phyloP scores from a whole-genome alignment of 1,140 invertebrate species.

The Penaeus indicus region DNA sequence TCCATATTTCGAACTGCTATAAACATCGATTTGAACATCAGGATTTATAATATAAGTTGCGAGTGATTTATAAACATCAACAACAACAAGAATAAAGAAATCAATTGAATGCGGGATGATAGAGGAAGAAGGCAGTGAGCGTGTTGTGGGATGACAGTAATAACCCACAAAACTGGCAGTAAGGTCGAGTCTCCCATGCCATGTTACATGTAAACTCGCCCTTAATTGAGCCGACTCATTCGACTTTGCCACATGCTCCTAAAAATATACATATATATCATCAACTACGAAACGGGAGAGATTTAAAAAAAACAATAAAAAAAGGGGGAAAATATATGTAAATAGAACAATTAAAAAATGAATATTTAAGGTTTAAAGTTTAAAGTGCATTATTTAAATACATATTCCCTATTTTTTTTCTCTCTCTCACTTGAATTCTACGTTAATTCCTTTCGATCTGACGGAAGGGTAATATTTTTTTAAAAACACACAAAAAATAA shows the following conservation, averaged over 20 bases:
- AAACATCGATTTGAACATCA: slow-evolving; percentile 52
- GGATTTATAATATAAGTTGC: slow-evolving; percentile 44
- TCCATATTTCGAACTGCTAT: slow-evolving; percentile 55
- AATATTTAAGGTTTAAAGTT: no score
- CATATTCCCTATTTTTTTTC: no score
- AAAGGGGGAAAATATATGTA: no score
- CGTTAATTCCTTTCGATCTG: no score
- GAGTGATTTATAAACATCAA: slow-evolving; percentile 54
- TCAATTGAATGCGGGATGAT: slow-evolving; percentile 54
- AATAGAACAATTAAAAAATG: no score
- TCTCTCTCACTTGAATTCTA: no score
- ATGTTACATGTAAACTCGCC: no score
- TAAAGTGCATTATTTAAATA: no score
- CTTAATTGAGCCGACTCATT: neutral
- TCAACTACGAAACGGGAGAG: neutral
- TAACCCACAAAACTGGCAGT: slow-evolving; percentile 4
- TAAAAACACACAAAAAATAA: no score
- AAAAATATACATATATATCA: neutral
- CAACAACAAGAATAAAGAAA: slow-evolving; percentile 46
- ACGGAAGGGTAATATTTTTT: no score
- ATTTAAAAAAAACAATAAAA: no score
- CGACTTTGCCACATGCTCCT: slow-evolving; percentile 16
- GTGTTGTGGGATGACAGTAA: slow-evolving; percentile 34
- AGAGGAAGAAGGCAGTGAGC: slow-evolving; percentile 49
- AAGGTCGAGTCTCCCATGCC: no score